Evolutionary conservation across 2,888 invertebrate genomes (phyloP).

Genomic region (Acanthopleura granulata): DNA sequence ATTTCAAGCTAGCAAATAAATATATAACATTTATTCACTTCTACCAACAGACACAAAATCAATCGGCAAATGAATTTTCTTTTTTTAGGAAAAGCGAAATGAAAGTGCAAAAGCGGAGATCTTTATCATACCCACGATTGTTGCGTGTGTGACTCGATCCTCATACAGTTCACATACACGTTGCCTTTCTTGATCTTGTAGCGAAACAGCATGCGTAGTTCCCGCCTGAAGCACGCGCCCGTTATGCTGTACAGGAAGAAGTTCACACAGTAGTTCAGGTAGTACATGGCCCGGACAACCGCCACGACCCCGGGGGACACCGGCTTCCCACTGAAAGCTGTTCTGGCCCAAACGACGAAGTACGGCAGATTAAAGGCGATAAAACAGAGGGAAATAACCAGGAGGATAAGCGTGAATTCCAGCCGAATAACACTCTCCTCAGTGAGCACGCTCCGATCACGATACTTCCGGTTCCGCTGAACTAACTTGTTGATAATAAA

Average conservation of each 20-base stretch:
- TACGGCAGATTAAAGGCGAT: constrained; percentile 63
- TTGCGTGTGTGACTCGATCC: neutral
- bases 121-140: neutral
- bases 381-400: constrained; percentile 63
- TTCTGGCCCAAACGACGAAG: constrained; percentile 54
- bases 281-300: constrained; percentile 57
- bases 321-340: neutral
- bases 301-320: constrained; percentile 27
- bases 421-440: constrained; percentile 58
- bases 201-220: constrained; percentile 36
- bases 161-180: neutral
- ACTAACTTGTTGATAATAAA: constrained; percentile 60
- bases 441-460: constrained; percentile 44
- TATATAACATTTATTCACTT: no score
- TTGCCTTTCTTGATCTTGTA: neutral
- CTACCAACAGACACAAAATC: no score
- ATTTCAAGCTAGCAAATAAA: no score
- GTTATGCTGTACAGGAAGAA: constrained; percentile 63
- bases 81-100: no score
- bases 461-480: constrained; percentile 45
- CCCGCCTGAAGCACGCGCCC: constrained; percentile 59
- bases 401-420: constrained; percentile 63
- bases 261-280: constrained; percentile 62
- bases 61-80: no score
- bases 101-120: no score